Evolutionary conservation across 1,140 invertebrate genomes (phyloP).

Genomic region (Leptinotarsa texana): DNA sequence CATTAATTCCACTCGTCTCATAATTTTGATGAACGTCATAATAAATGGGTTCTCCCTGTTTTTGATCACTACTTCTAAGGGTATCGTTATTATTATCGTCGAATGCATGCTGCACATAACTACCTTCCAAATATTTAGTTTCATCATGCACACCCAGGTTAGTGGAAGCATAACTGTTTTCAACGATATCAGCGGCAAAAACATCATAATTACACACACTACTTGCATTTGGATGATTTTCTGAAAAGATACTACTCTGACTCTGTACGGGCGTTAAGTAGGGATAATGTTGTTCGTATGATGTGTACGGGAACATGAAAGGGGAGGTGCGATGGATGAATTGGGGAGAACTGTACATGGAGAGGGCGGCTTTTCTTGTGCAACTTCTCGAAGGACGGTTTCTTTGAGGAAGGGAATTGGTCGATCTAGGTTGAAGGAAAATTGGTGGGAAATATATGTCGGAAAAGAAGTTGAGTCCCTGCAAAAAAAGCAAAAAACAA

Average conservation of each 20-base stretch:
- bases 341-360: conserved; percentile 52
- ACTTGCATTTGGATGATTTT: conserved; percentile 49
- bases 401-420: conserved; percentile 55
- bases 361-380: conserved; percentile 49
- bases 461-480: conserved; percentile 66
- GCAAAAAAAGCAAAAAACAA: conserved; percentile 30
- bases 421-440: conserved; percentile 49
- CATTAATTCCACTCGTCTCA: neutral
- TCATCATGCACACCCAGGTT: conserved; percentile 3
- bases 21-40: conserved; percentile 34
- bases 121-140: neutral
- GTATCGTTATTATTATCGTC: conserved; percentile 13
- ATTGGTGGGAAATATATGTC: conserved; percentile 65
- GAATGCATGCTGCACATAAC: conserved; percentile 13
- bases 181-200: conserved; percentile 18
- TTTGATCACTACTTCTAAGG: neutral
- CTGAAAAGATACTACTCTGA: conserved; percentile 45
- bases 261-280: conserved; percentile 35
- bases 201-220: conserved; percentile 32
- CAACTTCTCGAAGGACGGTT: conserved; percentile 56
- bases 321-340: conserved; percentile 41
- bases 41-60: conserved; percentile 43
- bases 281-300: conserved; percentile 18
- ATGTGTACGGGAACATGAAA: conserved; percentile 22
- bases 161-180: neutral